These are phyloP conservation scores for Cataglyphis albicans DNA, from an alignment of 2,888 invertebrate species.

Conservation along the genomic window DNA sequence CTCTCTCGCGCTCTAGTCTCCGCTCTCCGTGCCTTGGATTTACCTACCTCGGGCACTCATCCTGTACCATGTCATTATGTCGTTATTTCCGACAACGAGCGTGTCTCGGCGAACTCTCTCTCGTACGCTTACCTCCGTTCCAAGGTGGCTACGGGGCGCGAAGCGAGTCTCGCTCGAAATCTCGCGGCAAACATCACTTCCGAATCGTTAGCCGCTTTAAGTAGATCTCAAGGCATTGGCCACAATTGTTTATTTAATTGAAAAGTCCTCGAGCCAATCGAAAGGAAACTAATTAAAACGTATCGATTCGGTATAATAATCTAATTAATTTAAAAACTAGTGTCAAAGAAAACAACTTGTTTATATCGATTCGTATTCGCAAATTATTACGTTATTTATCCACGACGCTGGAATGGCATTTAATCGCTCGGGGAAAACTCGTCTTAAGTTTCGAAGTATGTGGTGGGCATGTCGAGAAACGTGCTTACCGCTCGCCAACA, in stretches of 20 bases:
- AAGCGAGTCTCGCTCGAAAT: conserved; percentile 72
- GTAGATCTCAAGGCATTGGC: conserved; percentile 30
- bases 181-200: conserved; percentile 69
- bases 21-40: conserved; percentile 77
- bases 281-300: neutral
- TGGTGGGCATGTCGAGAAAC: conserved; percentile 1
- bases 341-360: neutral
- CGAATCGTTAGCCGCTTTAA: conserved; percentile 60
- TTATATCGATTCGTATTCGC: neutral
- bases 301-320: neutral
- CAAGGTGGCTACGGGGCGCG: conserved; percentile 70
- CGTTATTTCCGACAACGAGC: conserved; percentile 86
- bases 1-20: conserved; percentile 55
- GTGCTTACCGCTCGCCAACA: conserved; percentile 30
- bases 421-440: conserved; percentile 5
- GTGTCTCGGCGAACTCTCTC: conserved; percentile 81
- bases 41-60: conserved; percentile 84
- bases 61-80: conserved; percentile 85
- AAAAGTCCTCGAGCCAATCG: neutral
- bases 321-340: conserved; percentile 1
- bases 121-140: conserved; percentile 69
- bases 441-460: neutral
- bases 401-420: neutral
- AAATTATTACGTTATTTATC: neutral
- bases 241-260: conserved; percentile 30